Evolutionary conservation across 1,140 invertebrate species (phyloP), one percentile per base, ranked within the genome.

Genomic region (Phortica variegata): DNA sequence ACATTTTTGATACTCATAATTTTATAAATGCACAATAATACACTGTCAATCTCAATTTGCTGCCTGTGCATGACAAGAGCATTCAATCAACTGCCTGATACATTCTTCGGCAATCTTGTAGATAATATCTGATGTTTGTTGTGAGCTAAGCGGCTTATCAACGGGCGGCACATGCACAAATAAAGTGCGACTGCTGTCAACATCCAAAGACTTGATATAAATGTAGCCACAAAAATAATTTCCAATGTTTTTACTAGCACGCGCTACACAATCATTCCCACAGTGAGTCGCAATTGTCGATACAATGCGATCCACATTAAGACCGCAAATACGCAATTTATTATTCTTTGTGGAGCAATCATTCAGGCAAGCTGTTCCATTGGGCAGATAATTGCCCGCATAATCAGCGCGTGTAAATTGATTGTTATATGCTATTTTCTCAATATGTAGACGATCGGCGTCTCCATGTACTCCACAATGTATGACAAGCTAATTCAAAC

Each of bases 121-220:
- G n/a, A 85, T 52, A 49, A 79, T 81, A 41, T 77, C 61, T 1
- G 81, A 77, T n/a, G 78, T 75, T 72, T 82, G 71, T 20, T 66
- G n/a, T 8, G 70, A 77, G 2, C 77, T 60, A 54, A 83, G 85
- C 1, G 79, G 80, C 13, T 72, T 59, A 51, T 81, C 45, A n/a
- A 83, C 58, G n/a, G 80, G 77, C 5, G 84, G 84, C 3, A 85
- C 83, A 71, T 86, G 84, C 16, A 85, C 65, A 69, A 86, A 85
- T 9, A 86, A 37, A 16, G 77, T 77, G 21, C 76, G 75, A 8
- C 72, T 59, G 12, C 53, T 52, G 56, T 83, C 56, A 41, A 80
- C 69, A 48, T 75, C 75, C 13, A 86, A 54, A 1, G 84, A 86
- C 44, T 81, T 80, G 49, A 82, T 80, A 74, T 79, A 85, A 50